Conservation (phyloP, 2,797 vertebrate species). For the Aldrovandia affinis region DNA sequence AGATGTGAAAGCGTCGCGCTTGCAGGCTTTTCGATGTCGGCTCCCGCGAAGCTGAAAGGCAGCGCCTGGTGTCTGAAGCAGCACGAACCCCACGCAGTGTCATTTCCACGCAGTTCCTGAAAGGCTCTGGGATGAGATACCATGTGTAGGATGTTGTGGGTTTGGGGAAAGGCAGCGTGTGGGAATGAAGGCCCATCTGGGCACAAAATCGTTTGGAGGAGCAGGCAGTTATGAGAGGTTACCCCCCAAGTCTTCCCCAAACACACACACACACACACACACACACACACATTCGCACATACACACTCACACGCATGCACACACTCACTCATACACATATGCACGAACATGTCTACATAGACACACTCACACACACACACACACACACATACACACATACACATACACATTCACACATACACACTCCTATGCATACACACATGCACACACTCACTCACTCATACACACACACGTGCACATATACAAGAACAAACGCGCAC, state of each 20-base stretch:
- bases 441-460: neutral
- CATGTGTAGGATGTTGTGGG: too few species aligned
- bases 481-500: neutral
- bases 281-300: neutral
- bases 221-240: neutral
- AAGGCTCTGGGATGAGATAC: neutral
- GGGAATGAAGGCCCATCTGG: neutral
- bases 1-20: neutral
- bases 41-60: conserved; percentile 1
- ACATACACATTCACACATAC: neutral
- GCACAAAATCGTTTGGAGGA: neutral
- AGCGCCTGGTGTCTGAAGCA: neutral
- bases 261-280: too few species aligned
- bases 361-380: neutral
- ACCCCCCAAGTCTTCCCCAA: neutral
- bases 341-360: neutral
- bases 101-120: neutral
- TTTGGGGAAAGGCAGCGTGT: too few species aligned
- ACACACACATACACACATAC: neutral
- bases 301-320: neutral
- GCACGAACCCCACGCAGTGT: neutral
- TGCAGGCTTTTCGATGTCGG: neutral
- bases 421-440: neutral
- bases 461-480: neutral
- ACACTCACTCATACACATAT: neutral